Percentiles rank a stretch among this genome's conserved stretches.
Conservation (phyloP, 2,113 vertebrate species). For the Chaetops frenatus region DNA sequence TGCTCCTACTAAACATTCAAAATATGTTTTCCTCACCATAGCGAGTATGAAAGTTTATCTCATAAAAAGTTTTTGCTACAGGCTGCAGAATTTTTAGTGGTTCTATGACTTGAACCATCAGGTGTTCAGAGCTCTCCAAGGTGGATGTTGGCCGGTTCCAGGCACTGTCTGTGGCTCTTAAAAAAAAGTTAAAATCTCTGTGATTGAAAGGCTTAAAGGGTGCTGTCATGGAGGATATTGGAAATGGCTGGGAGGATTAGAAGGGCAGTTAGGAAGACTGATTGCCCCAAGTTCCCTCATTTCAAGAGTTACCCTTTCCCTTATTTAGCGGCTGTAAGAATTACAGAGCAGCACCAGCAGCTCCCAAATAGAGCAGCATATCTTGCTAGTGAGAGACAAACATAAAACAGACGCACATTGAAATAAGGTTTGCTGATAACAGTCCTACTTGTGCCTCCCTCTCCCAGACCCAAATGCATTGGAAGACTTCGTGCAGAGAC, state of each 20-base stretch:
- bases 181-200: neutral
- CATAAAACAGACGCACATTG: neutral
- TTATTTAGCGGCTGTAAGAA: neutral
- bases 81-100: neutral
- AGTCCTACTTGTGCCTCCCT: neutral
- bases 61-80: neutral
- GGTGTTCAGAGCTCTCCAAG: neutral
- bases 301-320: neutral
- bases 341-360: neutral
- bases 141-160: neutral
- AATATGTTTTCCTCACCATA: neutral
- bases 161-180: neutral
- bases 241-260: neutral
- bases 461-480: neutral
- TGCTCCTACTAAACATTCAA: neutral
- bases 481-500: neutral
- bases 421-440: neutral
- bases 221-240: neutral
- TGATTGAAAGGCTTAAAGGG: neutral
- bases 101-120: neutral
- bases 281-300: neutral
- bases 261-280: neutral
- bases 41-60: neutral
- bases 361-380: accelerated
- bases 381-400: neutral